These are phyloP conservation scores for Spisula solida DNA, from an alignment of 2,888 invertebrate species.

Conservation along the genomic window DNA sequence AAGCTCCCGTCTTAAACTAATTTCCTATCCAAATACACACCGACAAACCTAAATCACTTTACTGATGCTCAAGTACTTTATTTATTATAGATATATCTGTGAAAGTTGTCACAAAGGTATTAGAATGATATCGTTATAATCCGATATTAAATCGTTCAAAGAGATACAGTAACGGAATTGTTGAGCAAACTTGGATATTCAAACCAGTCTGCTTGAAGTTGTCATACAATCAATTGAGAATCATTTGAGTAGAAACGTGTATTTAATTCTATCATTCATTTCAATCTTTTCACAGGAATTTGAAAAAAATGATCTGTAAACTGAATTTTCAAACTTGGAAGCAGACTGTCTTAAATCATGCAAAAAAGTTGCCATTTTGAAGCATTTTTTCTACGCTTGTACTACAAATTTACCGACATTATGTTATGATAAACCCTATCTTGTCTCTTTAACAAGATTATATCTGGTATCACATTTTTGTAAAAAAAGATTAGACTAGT, in stretches of 20 bases:
- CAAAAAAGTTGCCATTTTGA: background rate
- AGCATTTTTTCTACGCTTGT: background rate
- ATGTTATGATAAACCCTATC: background rate
- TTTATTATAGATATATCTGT: slow-evolving; percentile 15
- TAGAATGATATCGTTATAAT: slow-evolving; percentile 15
- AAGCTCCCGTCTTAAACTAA: background rate
- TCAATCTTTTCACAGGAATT: slow-evolving; percentile 27
- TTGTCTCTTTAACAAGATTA: slow-evolving; percentile 14
- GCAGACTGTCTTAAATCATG: background rate
- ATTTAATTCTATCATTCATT: slow-evolving; percentile 15
- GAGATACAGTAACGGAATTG: background rate
- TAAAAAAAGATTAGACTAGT: background rate
- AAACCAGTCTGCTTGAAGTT: background rate
- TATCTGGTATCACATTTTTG: background rate
- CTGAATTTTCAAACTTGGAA: background rate
- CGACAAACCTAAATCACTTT: slow-evolving; percentile 3
- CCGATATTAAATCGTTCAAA: background rate
- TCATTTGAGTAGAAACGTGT: slow-evolving; percentile 31
- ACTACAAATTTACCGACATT: background rate
- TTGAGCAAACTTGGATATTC: background rate
- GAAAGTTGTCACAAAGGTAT: slow-evolving; percentile 19
- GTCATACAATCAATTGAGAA: slow-evolving; percentile 29
- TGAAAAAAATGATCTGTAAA: slow-evolving; percentile 22
- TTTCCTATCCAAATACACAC: slow-evolving; percentile 10
- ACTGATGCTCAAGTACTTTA: slow-evolving; percentile 9